Conservation (phyloP, 1,140 invertebrate genomes). For the Mercenaria mercenaria region DNA sequence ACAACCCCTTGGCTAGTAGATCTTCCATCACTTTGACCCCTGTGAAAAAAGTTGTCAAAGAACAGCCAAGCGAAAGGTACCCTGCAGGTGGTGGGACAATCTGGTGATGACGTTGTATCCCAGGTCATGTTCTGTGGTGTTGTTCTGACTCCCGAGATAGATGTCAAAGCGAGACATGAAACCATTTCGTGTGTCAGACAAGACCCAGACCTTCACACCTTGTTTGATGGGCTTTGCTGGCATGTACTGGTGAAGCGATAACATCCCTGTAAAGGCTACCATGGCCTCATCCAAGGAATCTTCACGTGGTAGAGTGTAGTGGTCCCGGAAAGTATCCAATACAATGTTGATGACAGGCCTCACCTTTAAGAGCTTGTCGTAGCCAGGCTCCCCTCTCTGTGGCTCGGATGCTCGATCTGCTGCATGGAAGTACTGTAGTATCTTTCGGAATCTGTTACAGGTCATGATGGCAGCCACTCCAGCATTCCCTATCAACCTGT, state of each 20-base stretch:
- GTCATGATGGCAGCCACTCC: not conserved
- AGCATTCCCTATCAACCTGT: not conserved
- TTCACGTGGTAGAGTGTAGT: not conserved
- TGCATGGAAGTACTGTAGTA: slow-evolving; percentile 25
- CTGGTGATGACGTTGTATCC: not conserved
- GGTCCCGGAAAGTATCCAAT: not conserved
- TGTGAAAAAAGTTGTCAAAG: slow-evolving; percentile 30
- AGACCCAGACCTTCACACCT: slow-evolving; percentile 85
- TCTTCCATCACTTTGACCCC: not conserved
- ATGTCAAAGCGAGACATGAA: slow-evolving; percentile 49
- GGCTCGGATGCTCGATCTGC: slow-evolving; percentile 40
- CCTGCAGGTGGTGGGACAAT: not conserved
- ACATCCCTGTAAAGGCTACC: slow-evolving; percentile 84
- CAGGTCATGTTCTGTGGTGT: slow-evolving; percentile 5
- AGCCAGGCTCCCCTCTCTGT: not conserved
- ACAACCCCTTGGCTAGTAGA: not conserved
- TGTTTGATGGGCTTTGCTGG: slow-evolving; percentile 85
- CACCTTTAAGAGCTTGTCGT: not conserved
- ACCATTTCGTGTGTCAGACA: slow-evolving; percentile 52
- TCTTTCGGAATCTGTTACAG: not conserved
- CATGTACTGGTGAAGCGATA: slow-evolving; percentile 85
- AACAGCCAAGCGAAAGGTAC: not conserved
- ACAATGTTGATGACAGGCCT: not conserved
- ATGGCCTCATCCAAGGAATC: slow-evolving; percentile 83
- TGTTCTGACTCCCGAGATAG: slow-evolving; percentile 8